phyloP scores from a whole-genome alignment of 2,888 invertebrate species.

The Ornithoptera priamus region DNA sequence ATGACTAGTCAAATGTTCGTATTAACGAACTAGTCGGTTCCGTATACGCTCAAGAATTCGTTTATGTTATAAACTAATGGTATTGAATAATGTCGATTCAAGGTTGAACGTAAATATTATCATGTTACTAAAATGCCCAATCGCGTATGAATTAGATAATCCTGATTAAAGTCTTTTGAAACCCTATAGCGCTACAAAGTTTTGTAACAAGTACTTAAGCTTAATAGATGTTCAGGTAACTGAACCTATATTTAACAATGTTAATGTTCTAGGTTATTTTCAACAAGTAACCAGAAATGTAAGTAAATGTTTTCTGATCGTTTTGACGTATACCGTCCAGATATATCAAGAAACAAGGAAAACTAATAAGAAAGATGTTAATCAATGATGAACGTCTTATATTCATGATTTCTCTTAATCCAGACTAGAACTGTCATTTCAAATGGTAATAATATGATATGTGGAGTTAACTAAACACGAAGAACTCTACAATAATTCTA shows the following conservation, averaged over 20 bases:
- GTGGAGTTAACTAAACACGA: too few relatives aligned
- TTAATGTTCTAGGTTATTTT: background rate
- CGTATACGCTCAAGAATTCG: background rate
- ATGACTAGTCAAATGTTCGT: slow-evolving; percentile 8
- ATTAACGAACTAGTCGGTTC: background rate
- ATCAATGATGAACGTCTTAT: too few relatives aligned
- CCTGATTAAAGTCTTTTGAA: background rate
- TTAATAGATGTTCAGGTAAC: background rate
- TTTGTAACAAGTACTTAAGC: background rate
- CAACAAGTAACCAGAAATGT: too few relatives aligned
- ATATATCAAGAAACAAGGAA: too few relatives aligned
- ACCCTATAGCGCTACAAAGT: background rate
- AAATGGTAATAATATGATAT: too few relatives aligned
- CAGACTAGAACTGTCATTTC: too few relatives aligned
- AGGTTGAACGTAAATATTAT: slow-evolving; percentile 6
- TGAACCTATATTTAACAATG: background rate
- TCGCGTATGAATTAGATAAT: background rate
- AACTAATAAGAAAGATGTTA: too few relatives aligned
- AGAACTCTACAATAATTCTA: too few relatives aligned
- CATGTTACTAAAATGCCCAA: background rate
- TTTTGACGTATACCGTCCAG: too few relatives aligned
- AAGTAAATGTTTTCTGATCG: too few relatives aligned
- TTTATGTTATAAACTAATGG: slow-evolving; percentile 10
- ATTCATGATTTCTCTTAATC: too few relatives aligned
- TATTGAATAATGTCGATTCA: slow-evolving; percentile 3